Conservation (phyloP, 2,797 vertebrate genomes). For the Erithacus rubecula region DNA sequence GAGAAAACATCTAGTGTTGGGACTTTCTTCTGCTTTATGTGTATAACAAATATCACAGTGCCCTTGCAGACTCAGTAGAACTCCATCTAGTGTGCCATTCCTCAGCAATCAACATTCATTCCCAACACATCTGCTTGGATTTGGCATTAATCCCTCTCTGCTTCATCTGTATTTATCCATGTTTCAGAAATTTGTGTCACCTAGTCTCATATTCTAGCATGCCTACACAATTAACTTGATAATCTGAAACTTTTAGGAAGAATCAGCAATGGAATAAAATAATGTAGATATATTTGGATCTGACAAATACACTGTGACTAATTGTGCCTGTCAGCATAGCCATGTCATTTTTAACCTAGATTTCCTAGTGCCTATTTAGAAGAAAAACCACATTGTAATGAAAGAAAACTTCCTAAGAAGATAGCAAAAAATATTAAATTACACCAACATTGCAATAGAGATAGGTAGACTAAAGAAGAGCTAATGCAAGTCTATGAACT, state of each 20-base stretch:
- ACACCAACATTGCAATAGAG: background rate
- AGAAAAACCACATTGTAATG: background rate
- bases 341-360: background rate
- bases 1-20: no score
- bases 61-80: background rate
- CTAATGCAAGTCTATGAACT: background rate
- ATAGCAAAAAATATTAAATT: background rate
- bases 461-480: background rate
- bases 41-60: background rate
- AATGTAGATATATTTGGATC: background rate
- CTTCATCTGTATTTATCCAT: background rate
- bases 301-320: background rate
- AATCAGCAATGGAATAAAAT: background rate
- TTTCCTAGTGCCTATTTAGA: background rate
- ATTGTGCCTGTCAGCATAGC: background rate
- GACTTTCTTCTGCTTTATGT: background rate
- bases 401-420: background rate
- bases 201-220: background rate
- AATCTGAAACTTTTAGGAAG: background rate
- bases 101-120: background rate
- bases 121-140: background rate
- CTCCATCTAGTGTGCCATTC: background rate
- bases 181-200: background rate
- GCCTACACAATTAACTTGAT: background rate
- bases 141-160: background rate